Conservation (phyloP, 1,140 invertebrate genomes). For the Polyergus mexicanus region DNA sequence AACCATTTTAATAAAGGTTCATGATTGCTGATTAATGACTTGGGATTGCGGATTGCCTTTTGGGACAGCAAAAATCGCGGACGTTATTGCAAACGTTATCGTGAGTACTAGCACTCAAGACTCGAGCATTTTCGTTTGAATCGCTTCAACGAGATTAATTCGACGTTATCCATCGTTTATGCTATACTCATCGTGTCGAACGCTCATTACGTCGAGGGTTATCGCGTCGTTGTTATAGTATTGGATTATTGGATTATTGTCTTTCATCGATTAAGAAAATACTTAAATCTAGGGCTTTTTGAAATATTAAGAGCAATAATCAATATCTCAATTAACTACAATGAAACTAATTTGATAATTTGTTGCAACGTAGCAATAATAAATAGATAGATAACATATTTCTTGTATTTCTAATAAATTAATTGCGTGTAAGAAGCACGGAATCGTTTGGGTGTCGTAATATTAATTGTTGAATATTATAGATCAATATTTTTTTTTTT, state of each 20-base stretch:
- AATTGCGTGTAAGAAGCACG: not conserved
- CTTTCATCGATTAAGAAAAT: not conserved
- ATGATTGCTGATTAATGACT: conserved; percentile 23
- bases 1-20: not conserved
- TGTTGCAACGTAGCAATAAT: not conserved
- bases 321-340: conserved; percentile 8
- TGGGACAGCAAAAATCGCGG: conserved; percentile 4
- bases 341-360: conserved; percentile 4
- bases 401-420: not conserved
- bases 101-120: not conserved
- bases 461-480: not conserved
- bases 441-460: not conserved
- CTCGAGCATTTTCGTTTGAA: conserved; percentile 48
- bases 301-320: not conserved
- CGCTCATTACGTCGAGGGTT: conserved; percentile 17
- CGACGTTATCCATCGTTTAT: conserved; percentile 18
- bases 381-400: not conserved
- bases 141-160: conserved; percentile 43
- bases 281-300: not conserved
- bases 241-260: not conserved
- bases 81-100: conserved; percentile 39
- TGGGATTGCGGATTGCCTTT: not conserved
- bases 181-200: not conserved
- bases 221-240: not conserved
- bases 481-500: not conserved